These are phyloP conservation scores for Siniperca chuatsi DNA, from an alignment of 2,113 vertebrate genomes.

Conservation along the genomic window DNA sequence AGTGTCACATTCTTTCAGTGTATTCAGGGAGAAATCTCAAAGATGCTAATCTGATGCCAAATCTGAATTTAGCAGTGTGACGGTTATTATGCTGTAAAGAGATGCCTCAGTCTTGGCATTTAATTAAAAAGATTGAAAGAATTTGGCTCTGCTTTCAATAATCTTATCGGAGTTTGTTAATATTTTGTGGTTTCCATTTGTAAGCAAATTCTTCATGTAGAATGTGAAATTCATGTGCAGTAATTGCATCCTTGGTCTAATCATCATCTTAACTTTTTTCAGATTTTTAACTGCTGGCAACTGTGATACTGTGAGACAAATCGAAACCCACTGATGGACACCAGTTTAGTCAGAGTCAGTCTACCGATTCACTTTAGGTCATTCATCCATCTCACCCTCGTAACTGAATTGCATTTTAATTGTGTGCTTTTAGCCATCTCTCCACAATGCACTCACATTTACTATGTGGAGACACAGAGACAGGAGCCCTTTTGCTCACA, in stretches of 20 bases:
- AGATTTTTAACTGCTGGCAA: slow-evolving; percentile 27
- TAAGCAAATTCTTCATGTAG: slow-evolving; percentile 18
- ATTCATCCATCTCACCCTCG: slow-evolving; percentile 71
- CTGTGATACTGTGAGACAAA: slow-evolving; percentile 20
- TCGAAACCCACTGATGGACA: slow-evolving; percentile 42
- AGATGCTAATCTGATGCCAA: slow-evolving; percentile 75
- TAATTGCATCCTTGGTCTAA: slow-evolving; percentile 30
- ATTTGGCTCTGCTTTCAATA: slow-evolving; percentile 43
- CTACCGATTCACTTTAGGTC: slow-evolving; percentile 69
- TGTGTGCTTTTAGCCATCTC: slow-evolving; percentile 78
- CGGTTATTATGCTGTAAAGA: slow-evolving; percentile 64
- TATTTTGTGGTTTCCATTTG: slow-evolving; percentile 40
- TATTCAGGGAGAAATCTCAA: slow-evolving; percentile 72
- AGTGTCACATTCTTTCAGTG: slow-evolving; percentile 78
- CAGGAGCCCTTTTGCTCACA: slow-evolving; percentile 41
- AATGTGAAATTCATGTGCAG: slow-evolving; percentile 27
- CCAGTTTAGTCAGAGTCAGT: slow-evolving; percentile 46
- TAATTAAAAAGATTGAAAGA: slow-evolving; percentile 70
- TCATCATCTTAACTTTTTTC: slow-evolving; percentile 22
- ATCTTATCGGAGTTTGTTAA: slow-evolving; percentile 39
- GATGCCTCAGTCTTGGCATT: slow-evolving; percentile 57
- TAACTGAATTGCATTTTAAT: slow-evolving; percentile 81
- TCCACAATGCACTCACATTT: slow-evolving; percentile 59
- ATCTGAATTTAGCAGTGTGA: slow-evolving; percentile 70
- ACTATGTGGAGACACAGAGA: slow-evolving; percentile 48